Evolutionary conservation across 2,113 vertebrate species (phyloP).

Genomic region (Clarias magur): DNA sequence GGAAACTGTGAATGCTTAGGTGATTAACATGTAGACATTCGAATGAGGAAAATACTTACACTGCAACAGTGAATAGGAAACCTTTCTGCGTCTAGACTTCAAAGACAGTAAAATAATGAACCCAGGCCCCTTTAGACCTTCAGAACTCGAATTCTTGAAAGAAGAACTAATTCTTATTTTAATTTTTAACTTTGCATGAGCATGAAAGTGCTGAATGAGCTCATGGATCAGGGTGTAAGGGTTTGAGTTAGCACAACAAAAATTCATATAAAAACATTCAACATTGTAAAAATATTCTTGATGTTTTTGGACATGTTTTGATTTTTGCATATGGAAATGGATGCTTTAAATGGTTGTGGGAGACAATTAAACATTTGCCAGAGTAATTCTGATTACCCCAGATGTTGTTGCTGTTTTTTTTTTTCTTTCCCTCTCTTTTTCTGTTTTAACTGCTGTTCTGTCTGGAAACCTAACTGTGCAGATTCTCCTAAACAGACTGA

Average conservation of each 20-base stretch:
- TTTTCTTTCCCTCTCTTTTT: not conserved
- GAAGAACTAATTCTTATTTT: slow-evolving; percentile 33
- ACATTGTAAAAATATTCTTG: slow-evolving; percentile 42
- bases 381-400: slow-evolving; percentile 57
- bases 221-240: slow-evolving; percentile 26
- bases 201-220: slow-evolving; percentile 36
- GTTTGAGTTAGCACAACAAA: slow-evolving; percentile 26
- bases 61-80: slow-evolving; percentile 41
- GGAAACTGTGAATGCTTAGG: slow-evolving; percentile 57
- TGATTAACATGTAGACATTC: slow-evolving; percentile 51
- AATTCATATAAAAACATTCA: slow-evolving; percentile 40
- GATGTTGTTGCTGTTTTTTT: slow-evolving; percentile 56
- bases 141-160: slow-evolving; percentile 36
- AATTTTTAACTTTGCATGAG: slow-evolving; percentile 42
- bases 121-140: slow-evolving; percentile 23
- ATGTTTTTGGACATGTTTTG: slow-evolving; percentile 46
- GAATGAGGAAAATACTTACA: slow-evolving; percentile 51
- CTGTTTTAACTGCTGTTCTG: slow-evolving; percentile 40
- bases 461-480: slow-evolving; percentile 55
- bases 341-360: slow-evolving; percentile 54
- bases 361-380: slow-evolving; percentile 52
- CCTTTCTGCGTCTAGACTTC: slow-evolving; percentile 51
- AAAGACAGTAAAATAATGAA: slow-evolving; percentile 32
- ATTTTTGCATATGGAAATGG: slow-evolving; percentile 49
- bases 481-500: slow-evolving; percentile 50